Evolutionary conservation across 2,113 vertebrate genomes (phyloP), one percentile per base, ranked within the genome.

Genomic region (Mus musculus): DNA sequence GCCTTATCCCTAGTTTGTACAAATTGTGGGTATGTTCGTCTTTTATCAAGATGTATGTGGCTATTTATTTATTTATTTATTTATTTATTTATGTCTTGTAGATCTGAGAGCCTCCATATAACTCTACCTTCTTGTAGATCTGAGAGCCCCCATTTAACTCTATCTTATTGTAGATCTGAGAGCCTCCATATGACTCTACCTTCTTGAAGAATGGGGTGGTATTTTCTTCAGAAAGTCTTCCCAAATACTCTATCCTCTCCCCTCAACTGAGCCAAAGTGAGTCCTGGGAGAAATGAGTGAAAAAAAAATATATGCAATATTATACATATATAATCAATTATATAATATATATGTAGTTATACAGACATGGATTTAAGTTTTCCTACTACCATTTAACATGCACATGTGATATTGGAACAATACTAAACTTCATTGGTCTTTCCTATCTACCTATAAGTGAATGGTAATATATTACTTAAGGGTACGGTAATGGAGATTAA

Each of bases 181-280:
- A 39, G 22, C 3, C 24, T 36, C 20, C 1, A 20, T 88, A 5
- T 67, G 30, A 56, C 52, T 26, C 73, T 33, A 10, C 1, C 42
- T 1, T 77, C 63, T 67, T 46, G 75, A 76, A 59, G 80, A 88
- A 36, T 28, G 46, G 72, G 30, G 12, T 71, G 26, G 16, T 30
- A 39, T 63, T 30, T 93, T 59, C 63, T 95, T 75, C 87, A 88
- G 85, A 80, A 97, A 90, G n/a, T 33, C 77, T 92, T 85, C 89
- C 86, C 10, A 54, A 65, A 54, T 42, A 36, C 14, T 67, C 30
- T 22, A 7, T 56, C 5, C 54, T 49, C 17, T 76, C 56, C 36
- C 39, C 46, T 46, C 71, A 52, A 65, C 61, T 54, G 73, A 67
- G 46, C 22, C 81, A 77, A 81, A 14, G 46, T 19, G 84, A 33